Evolutionary conservation across 2,888 invertebrate species (phyloP).

Genomic region (Andrena camellia): DNA sequence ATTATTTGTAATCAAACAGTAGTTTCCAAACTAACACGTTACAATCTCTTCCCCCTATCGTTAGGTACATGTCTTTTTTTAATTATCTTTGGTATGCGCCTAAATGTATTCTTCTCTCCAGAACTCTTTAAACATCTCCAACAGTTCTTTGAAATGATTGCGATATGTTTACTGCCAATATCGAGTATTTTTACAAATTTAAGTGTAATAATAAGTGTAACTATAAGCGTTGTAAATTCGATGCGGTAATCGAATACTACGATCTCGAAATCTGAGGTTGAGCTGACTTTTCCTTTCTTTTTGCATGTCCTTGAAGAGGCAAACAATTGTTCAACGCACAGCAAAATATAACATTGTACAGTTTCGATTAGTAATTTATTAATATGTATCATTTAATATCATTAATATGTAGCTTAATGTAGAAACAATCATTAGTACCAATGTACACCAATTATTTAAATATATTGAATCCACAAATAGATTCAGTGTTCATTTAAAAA

Average conservation of each 20-base stretch:
- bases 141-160: constrained; percentile 21
- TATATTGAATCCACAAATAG: constrained; percentile 42
- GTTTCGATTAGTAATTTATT: constrained; percentile 62
- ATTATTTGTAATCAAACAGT: constrained; percentile 30
- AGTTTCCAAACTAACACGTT: constrained; percentile 44
- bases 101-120: constrained; percentile 23
- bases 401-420: constrained; percentile 49
- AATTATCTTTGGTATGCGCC: constrained; percentile 7
- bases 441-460: constrained; percentile 72
- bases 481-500: not conserved
- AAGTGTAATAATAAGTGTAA: constrained; percentile 27
- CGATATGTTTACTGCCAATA: constrained; percentile 53
- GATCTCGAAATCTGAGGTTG: constrained; percentile 32
- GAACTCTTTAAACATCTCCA: constrained; percentile 18
- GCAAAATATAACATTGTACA: constrained; percentile 56
- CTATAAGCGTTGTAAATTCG: constrained; percentile 29
- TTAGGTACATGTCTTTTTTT: constrained; percentile 6
- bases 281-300: constrained; percentile 15
- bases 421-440: constrained; percentile 63
- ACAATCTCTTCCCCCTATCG: constrained; percentile 35
- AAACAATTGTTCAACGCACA: constrained; percentile 14
- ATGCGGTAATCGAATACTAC: constrained; percentile 12
- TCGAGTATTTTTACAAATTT: constrained; percentile 58
- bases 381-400: constrained; percentile 49
- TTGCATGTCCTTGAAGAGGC: constrained; percentile 10